phyloP scores from a whole-genome alignment of 1,140 invertebrate genomes.

The Halyomorpha halys region DNA sequence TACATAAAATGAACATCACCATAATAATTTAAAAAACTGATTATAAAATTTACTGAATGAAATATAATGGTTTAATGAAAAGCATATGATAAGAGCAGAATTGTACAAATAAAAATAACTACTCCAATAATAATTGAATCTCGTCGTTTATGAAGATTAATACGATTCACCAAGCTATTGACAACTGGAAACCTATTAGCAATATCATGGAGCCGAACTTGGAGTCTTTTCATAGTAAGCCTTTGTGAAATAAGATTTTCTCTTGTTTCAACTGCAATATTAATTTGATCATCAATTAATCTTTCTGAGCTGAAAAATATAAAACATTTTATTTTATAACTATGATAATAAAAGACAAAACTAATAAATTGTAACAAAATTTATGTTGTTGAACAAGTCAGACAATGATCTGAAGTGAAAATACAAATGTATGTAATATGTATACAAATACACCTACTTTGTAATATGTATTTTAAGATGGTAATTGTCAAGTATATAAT shows the following conservation, averaged over 20 bases:
- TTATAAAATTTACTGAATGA: not conserved
- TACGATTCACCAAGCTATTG: conserved; percentile 83
- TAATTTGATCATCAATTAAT: conserved; percentile 91
- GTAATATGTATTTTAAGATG: too few species aligned
- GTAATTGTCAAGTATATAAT: too few species aligned
- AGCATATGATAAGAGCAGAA: conserved; percentile 72
- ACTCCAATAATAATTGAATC: conserved; percentile 83
- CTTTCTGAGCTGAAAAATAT: conserved; percentile 69
- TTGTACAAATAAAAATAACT: conserved; percentile 75
- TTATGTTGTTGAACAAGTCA: not conserved
- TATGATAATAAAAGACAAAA: not conserved
- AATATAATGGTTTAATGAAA: conserved; percentile 40
- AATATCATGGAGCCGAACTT: conserved; percentile 85
- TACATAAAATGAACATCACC: not conserved
- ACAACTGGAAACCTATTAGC: conserved; percentile 81
- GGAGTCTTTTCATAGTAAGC: conserved; percentile 76
- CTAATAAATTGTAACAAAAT: not conserved
- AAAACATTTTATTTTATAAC: conserved; percentile 25
- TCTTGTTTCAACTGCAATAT: conserved; percentile 88
- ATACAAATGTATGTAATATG: too few species aligned
- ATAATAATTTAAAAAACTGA: not conserved
- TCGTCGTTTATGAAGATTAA: conserved; percentile 81
- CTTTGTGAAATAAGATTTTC: conserved; percentile 83
- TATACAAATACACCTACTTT: too few species aligned
- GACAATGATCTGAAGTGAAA: too few species aligned